Conservation (phyloP, 2,113 vertebrate genomes). For the Smithornis capensis region DNA sequence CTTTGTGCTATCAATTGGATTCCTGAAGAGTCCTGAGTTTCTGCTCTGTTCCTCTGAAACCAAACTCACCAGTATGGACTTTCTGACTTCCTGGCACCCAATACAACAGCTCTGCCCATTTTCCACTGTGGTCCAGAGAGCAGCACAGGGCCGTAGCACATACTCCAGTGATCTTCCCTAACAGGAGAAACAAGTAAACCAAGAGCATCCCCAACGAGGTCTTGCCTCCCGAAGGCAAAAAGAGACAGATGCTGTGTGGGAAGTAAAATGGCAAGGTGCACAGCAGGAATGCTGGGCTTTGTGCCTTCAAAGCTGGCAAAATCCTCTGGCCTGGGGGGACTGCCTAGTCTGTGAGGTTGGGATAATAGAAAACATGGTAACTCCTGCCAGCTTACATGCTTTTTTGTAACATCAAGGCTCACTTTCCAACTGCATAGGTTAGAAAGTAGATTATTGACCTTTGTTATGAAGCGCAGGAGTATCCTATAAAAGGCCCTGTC, state of each 20-base stretch:
- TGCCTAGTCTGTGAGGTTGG: not conserved
- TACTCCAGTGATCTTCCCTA: not conserved
- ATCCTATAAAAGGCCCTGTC: not conserved
- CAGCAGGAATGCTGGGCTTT: not conserved
- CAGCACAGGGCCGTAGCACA: fast-evolving
- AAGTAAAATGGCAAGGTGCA: not conserved
- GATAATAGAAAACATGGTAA: not conserved
- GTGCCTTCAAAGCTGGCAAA: not conserved
- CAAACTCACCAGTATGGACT: not conserved
- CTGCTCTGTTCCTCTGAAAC: not conserved
- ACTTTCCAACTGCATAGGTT: not conserved
- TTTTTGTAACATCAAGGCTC: not conserved
- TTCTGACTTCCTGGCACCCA: not conserved
- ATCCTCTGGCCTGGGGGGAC: not conserved
- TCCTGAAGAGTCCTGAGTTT: not conserved
- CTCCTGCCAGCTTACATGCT: not conserved
- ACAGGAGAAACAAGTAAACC: not conserved
- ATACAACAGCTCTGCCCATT: not conserved
- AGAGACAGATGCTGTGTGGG: not conserved
- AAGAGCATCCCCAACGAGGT: not conserved
- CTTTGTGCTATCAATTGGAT: not conserved
- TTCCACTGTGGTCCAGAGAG: not conserved
- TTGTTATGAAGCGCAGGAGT: not conserved
- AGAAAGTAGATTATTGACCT: not conserved
- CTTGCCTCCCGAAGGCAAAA: not conserved